A percentile compares a stretch with the other conserved stretches of the same genome.
These are phyloP conservation scores for Nesoenas mayeri DNA, from an alignment of 2,113 vertebrate genomes.

Conservation along the genomic window DNA sequence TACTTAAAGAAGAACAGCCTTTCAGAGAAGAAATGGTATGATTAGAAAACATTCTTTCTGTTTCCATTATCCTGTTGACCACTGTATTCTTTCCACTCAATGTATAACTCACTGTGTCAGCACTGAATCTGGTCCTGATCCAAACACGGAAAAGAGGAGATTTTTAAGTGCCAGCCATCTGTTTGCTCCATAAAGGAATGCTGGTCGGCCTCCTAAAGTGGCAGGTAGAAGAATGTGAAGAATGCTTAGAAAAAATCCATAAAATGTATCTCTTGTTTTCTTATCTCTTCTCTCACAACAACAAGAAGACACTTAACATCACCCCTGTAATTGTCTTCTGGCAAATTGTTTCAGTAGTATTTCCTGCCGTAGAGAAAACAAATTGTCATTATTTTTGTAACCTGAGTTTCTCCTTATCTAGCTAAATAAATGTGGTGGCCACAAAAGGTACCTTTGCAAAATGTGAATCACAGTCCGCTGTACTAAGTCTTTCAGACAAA, in stretches of 20 bases:
- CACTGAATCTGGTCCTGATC: not conserved
- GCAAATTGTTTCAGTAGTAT: conserved; percentile 42
- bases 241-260: conserved; percentile 49
- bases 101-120: not conserved
- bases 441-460: not conserved
- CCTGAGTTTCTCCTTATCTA: not conserved
- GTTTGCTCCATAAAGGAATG: conserved; percentile 44
- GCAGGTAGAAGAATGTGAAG: conserved; percentile 53
- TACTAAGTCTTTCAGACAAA: not conserved
- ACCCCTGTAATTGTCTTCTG: conserved; percentile 20
- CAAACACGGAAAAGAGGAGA: not conserved
- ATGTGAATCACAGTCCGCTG: not conserved
- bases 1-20: not conserved
- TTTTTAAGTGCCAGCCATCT: conserved; percentile 41
- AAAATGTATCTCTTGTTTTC: conserved; percentile 42
- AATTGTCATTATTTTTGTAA: not conserved
- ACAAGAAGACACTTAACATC: not conserved
- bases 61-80: not conserved
- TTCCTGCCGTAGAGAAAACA: conserved; percentile 21
- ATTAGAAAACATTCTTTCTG: not conserved
- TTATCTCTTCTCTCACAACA: conserved; percentile 41
- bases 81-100: not conserved
- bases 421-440: not conserved
- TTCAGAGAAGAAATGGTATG: not conserved
- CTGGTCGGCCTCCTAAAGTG: not conserved